Base-by-base conservation (phyloP, 2,113 vertebrate species). In the Oreotrochilus melanogaster region DNA sequence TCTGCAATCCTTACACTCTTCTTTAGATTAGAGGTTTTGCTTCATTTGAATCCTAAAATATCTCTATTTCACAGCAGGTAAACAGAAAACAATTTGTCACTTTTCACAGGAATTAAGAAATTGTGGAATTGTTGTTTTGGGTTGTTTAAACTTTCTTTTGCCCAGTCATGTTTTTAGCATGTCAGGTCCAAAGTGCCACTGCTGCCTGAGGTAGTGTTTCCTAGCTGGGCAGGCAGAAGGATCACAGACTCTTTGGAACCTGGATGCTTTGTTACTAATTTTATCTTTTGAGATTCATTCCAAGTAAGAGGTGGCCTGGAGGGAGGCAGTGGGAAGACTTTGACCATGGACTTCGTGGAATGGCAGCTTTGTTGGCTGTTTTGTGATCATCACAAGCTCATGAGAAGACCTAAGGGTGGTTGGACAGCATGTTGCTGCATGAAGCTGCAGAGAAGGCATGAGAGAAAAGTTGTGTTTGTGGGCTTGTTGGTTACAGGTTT, bases 361-460 rank as follows among this genome's bases (percentile, higher is more conserved):
- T 0, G 31, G 67, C 31, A 33, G 67, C 42, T 84, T 18, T 0
- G 1, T 50, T 28, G 50, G 17, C n/a, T 75, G 7, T 35, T 21
- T 31, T 28, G 9, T 24, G 1, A 8, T 42, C 0, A 1, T 54
- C 21, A 7, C 28, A 15, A 5, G 60, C 30, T 56, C 0, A 4
- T 17, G 62, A 25, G 39, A 47, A 24, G 11, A 18, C 4, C 3
- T 4, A 4, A 0, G 24, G 48, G 11, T 5, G 9, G 15, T 11
- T 51, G 56, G 61, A 3, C 0, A 4, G 25, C 24, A 1, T 5
- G 1, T 17, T 31, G 56, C 6, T 43, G 28, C 4, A 2, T 48
- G 39, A 50, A 57, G 43, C 12, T 4, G 1, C 33, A 9, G 18
- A 56, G 53, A 53, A 43, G n/a, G 30, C 30, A 2, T 2, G 18